Percentiles rank a stretch among this genome's conserved stretches.
Conservation (phyloP, 2,888 invertebrate species). For the Torymus tubicola region DNA sequence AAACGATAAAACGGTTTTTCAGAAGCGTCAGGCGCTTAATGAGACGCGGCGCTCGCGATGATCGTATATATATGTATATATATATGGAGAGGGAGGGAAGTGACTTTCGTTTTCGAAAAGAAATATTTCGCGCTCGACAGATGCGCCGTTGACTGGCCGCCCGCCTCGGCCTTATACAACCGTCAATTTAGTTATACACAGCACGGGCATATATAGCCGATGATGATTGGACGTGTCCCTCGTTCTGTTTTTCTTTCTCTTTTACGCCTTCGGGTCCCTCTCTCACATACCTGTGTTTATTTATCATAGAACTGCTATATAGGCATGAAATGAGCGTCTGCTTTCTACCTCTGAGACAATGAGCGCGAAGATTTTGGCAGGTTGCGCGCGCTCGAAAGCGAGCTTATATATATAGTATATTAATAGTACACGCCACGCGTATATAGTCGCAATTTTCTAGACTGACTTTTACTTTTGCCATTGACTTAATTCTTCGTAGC, state of each 20-base stretch:
- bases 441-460: conserved; percentile 9
- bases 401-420: too few species aligned
- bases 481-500: background rate
- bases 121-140: conserved; percentile 63
- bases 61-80: conserved; percentile 41
- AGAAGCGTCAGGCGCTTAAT: conserved; percentile 60
- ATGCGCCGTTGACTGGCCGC: conserved; percentile 58
- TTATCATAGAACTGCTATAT: conserved; percentile 12
- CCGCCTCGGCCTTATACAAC: conserved; percentile 54
- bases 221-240: conserved; percentile 68
- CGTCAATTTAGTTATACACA: conserved; percentile 63
- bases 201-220: conserved; percentile 60
- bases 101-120: conserved; percentile 64
- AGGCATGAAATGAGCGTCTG: conserved; percentile 30
- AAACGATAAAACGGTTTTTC: conserved; percentile 41
- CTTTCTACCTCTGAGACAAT: conserved; percentile 20
- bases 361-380: background rate
- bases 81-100: conserved; percentile 59
- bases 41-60: conserved; percentile 59
- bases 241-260: conserved; percentile 55
- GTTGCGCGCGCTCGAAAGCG: too few species aligned
- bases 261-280: background rate
- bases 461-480: conserved; percentile 21
- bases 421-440: too few species aligned
- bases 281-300: conserved; percentile 31